Evolutionary conservation across 2,888 invertebrate species (phyloP), one percentile per base, ranked within the genome.

Genomic region (Erpobdella octoculata): DNA sequence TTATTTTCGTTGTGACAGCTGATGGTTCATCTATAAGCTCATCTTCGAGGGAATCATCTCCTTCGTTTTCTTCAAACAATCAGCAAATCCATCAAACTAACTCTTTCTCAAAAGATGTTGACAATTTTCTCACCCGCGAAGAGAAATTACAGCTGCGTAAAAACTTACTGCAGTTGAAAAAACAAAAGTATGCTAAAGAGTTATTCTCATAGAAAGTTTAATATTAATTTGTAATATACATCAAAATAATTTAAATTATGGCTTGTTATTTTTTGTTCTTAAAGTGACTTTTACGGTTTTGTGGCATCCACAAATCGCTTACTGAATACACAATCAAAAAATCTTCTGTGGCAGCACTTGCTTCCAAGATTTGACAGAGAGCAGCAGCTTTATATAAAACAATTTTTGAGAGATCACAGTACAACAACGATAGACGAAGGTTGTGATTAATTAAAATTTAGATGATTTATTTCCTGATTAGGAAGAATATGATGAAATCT

Each of bases 271-370:
- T 25, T 25, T 64, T 65, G 15, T 41, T 9, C 66, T 15, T 74
- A 6, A 74, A 82, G 81, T 61, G 78, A 82, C 71, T 75, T 82
- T n/a, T 77, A 78, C 6, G 76, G 78, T 38, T 76, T 82, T 53
- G 78, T 77, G 67, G 77, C 77, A 33, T 75, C 76, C 33, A 72
- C 80, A 25, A 74, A 76, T 31, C 65, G 70, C 21, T 74, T 82
- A 5, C 74, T 83, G 71, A 81, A 83, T 75, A 80, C 80, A 2
- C 81, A 81, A 28, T 80, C 81, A 59, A 82, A 82, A 77, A 77
- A 78, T 71, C 77, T 76, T 4, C 73, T 83, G 71, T 83, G 83
- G 82, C 77, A 76, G 71, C 81, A 79, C 73, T 72, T 82, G n/a
- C 71, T 82, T 53, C 78, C 79, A 2, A 73, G 77, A 21, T 72